These are phyloP conservation scores for Itoplectis maculator DNA, from an alignment of 2,888 invertebrate genomes.

Conservation along the genomic window DNA sequence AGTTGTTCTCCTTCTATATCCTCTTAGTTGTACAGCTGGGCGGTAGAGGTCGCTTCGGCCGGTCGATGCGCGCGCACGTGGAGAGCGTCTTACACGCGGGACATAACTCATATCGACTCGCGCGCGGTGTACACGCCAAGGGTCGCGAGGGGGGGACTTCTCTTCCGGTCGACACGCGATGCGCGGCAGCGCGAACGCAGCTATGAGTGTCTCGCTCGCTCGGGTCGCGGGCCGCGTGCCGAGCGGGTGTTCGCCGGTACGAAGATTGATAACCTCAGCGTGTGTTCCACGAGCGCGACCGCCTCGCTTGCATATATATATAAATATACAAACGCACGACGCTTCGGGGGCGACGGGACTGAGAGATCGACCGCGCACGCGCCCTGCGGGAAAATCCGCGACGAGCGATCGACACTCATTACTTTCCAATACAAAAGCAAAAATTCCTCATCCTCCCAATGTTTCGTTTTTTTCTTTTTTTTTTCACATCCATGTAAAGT, in stretches of 20 bases:
- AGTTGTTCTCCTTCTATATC: slow-evolving; percentile 55
- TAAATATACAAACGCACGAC: slow-evolving; percentile 11
- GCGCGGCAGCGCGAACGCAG: slow-evolving; percentile 40
- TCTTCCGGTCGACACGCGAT: slow-evolving; percentile 70
- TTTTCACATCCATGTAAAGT: no score
- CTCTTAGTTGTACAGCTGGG: slow-evolving; percentile 9
- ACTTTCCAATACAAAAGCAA: not conserved
- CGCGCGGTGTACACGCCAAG: slow-evolving; percentile 60
- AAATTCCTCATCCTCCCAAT: not conserved
- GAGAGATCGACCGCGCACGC: slow-evolving; percentile 53
- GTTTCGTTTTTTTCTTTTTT: no score
- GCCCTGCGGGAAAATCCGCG: slow-evolving; percentile 31
- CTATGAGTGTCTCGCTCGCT: slow-evolving; percentile 42
- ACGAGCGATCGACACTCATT: not conserved
- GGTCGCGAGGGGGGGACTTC: slow-evolving; percentile 64
- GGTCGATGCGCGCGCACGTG: slow-evolving; percentile 9
- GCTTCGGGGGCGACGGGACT: slow-evolving; percentile 24
- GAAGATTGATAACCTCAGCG: slow-evolving; percentile 69
- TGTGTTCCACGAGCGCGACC: slow-evolving; percentile 61
- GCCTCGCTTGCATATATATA: slow-evolving; percentile 35
- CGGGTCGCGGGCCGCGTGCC: slow-evolving; percentile 36
- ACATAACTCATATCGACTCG: slow-evolving; percentile 62
- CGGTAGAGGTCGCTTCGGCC: slow-evolving; percentile 4
- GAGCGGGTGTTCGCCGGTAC: slow-evolving; percentile 66
- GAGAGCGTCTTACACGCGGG: slow-evolving; percentile 45